Percentiles rank a stretch among this genome's conserved stretches.
These are phyloP conservation scores for Myripristis murdjan DNA, from an alignment of 2,797 vertebrate species.

Conservation along the genomic window DNA sequence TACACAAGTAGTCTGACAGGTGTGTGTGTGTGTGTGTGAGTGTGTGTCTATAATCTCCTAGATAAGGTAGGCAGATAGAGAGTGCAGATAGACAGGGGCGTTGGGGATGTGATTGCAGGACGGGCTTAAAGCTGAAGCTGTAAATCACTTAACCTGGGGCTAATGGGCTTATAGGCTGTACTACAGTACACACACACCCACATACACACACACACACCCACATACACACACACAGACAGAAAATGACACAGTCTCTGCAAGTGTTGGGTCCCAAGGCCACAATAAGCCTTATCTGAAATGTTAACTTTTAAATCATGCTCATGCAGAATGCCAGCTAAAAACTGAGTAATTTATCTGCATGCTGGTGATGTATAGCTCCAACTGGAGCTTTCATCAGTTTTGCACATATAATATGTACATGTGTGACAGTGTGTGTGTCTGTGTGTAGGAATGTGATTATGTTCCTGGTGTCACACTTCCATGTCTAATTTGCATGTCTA, in stretches of 20 bases:
- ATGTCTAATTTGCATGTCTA: conserved; percentile 22
- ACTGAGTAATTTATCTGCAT: conserved; percentile 44
- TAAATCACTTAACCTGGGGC: conserved; percentile 85
- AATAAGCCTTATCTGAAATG: conserved; percentile 71
- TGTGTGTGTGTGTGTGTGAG: conserved; percentile 49
- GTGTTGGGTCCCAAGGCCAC: conserved; percentile 51
- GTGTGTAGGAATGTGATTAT: not conserved
- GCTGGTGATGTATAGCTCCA: conserved; percentile 36
- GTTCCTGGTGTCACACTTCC: not conserved
- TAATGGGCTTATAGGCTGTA: conserved; percentile 81
- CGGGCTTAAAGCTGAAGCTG: conserved; percentile 78
- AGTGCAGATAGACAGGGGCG: conserved; percentile 71
- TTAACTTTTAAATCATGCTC: conserved; percentile 67
- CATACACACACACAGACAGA: conserved; percentile 28
- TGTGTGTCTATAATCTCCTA: conserved; percentile 69
- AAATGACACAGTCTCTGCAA: conserved; percentile 43
- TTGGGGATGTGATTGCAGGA: conserved; percentile 77
- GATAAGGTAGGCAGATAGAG: conserved; percentile 78
- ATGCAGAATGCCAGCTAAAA: conserved; percentile 63
- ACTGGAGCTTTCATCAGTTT: conserved; percentile 24
- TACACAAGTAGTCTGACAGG: conserved; percentile 59
- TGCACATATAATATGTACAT: conserved; percentile 13
- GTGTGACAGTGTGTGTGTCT: conserved; percentile 10
- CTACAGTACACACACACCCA: conserved; percentile 48
- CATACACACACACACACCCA: conserved; percentile 49